Evolutionary conservation across 2,888 invertebrate species (phyloP), one percentile per base, ranked within the genome.

Genomic region (Xestia sexstrigata): DNA sequence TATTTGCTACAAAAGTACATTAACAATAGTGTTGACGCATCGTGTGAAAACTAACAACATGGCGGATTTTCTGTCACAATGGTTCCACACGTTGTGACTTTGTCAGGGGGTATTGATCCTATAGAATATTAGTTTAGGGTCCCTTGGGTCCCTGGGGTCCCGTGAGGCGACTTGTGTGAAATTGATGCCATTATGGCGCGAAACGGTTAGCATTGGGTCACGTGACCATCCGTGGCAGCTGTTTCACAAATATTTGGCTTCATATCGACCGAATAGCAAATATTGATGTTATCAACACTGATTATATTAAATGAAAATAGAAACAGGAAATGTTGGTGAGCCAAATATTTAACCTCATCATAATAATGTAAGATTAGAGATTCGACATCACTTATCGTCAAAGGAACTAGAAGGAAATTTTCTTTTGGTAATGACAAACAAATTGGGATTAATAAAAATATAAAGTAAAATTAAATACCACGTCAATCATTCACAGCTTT

Each of bases 141-240:
- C 87, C 81, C 82, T 81, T 78, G 87, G 82, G 90, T 88, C 88
- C 88, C 86, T 81, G 83, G 89, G 90, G 52, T 42, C 65, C 75
- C 75, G 6, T 30, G 55, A 20, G 74, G 92, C 90, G 84, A 83
- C 84, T 86, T 90, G 92, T 91, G 91, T 93, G 93, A 93, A 94
- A 95, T 94, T 91, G 94, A 94, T 92, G 94, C 94, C 84, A 92
- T 95, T 94, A 94, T 94, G 88, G 88, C 84, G 83, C 87, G 87
- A 83, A 85, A 87, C 84, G 87, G 79, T 73, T 83, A 75, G 79
- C 74, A 79, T 85, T 80, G 78, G 73, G 85, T 62, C 89, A 90
- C 90, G 88, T 85, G 89, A 80, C 84, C 87, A 81, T 79, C 77
- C 70, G 73, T 35, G 71, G 80, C 87, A 85, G 87, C 87, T 89